phyloP scores from a whole-genome alignment of 2,797 vertebrate species.

The Ispidina lecontei region DNA sequence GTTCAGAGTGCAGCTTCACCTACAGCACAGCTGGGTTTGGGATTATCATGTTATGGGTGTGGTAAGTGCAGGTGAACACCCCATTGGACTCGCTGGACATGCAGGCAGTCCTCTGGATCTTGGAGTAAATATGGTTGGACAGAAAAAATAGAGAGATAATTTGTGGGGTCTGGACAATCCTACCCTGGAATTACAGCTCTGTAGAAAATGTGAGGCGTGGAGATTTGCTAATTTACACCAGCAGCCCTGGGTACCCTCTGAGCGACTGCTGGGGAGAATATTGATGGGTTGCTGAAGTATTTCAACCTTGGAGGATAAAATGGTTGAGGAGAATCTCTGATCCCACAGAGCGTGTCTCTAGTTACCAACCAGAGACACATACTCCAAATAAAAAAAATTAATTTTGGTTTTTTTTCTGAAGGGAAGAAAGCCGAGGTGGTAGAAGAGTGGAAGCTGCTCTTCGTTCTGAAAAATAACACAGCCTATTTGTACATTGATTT shows the following conservation, averaged over 20 bases:
- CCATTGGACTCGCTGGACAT: fast-evolving
- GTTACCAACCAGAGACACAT: background rate
- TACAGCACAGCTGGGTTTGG: background rate
- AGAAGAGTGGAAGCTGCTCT: background rate
- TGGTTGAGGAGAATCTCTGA: background rate
- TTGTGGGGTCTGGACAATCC: background rate
- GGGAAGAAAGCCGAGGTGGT: background rate
- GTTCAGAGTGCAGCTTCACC: background rate
- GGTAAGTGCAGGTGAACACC: background rate
- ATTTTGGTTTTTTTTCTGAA: background rate
- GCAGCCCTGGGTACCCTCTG: background rate
- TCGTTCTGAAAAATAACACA: background rate
- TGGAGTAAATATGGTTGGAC: background rate
- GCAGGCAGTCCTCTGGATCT: background rate
- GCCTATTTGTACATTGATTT: constrained; percentile 37
- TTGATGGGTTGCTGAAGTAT: background rate
- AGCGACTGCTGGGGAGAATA: background rate
- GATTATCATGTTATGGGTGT: fast-evolving
- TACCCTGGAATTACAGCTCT: background rate
- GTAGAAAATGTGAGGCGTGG: background rate
- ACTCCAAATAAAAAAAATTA: background rate
- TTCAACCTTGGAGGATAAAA: background rate
- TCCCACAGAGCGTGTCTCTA: background rate
- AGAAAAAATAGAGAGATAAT: background rate
- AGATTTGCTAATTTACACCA: background rate